These are phyloP conservation scores for Fundulus diaphanus DNA, from an alignment of 2,797 vertebrate species.

Conservation along the genomic window DNA sequence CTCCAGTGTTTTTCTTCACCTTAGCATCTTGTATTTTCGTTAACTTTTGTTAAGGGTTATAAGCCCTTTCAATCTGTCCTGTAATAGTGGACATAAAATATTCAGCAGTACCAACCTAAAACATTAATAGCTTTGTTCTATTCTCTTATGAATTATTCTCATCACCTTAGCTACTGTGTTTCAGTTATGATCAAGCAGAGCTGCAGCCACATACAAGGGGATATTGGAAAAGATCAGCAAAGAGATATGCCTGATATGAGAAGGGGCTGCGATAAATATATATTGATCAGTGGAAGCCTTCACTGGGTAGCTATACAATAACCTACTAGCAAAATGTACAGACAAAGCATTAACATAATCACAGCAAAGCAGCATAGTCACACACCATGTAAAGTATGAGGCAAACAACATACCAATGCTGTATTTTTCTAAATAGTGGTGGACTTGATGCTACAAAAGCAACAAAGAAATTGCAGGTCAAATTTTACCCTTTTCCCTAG, in stretches of 20 bases:
- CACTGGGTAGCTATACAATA: background rate
- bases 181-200: conserved; percentile 6
- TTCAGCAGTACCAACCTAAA: conserved; percentile 32
- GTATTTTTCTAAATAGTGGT: background rate
- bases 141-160: conserved; percentile 26
- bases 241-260: background rate
- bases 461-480: background rate
- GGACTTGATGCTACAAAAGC: background rate
- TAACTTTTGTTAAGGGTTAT: conserved; percentile 20
- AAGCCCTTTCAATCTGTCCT: conserved; percentile 15
- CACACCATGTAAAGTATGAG: background rate
- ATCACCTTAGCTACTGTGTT: background rate
- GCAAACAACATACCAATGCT: background rate
- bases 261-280: background rate
- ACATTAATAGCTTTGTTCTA: conserved; percentile 30
- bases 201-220: background rate
- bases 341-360: background rate
- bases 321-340: background rate
- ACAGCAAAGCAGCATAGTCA: background rate
- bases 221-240: background rate
- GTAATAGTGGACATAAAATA: conserved; percentile 43
- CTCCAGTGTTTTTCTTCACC: conserved; percentile 23
- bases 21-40: background rate
- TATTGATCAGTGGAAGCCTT: background rate
- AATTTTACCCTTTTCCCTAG: too few relatives aligned